phyloP scores from a whole-genome alignment of 2,113 vertebrate genomes.

The Sminthopsis crassicaudata region DNA sequence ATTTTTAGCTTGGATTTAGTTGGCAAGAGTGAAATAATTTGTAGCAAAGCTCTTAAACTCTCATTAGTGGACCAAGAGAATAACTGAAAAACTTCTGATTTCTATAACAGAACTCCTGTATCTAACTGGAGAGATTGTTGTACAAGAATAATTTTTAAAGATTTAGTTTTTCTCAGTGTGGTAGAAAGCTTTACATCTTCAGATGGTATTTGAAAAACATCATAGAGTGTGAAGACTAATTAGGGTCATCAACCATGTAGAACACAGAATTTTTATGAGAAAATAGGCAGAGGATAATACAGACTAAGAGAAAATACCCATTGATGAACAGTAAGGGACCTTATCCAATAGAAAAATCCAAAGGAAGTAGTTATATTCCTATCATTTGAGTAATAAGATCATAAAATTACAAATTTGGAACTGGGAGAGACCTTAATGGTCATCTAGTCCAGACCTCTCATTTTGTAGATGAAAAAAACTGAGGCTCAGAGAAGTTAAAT shows the following conservation, averaged over 20 bases:
- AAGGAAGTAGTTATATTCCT: not conserved
- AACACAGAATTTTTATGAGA: conserved; percentile 10
- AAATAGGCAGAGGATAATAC: not conserved
- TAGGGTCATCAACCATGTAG: conserved; percentile 1
- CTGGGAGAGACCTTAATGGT: not conserved
- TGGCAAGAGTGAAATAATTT: not conserved
- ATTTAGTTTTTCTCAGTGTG: not conserved
- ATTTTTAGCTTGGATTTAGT: conserved; percentile 28
- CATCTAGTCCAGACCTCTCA: not conserved
- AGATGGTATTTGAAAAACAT: conserved; percentile 11
- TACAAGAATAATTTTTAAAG: not conserved
- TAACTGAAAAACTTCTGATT: not conserved
- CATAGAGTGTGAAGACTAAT: not conserved
- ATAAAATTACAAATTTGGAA: not conserved
- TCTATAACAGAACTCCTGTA: not conserved
- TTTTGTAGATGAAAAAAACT: no score
- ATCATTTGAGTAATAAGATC: not conserved
- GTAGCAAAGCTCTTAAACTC: not conserved
- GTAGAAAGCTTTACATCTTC: not conserved
- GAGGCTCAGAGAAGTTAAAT: not conserved
- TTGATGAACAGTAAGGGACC: not conserved
- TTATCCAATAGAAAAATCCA: not conserved
- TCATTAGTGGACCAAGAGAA: not conserved
- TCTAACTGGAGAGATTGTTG: not conserved
- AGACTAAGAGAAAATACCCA: not conserved